Evolutionary conservation across 2,113 vertebrate genomes (phyloP).

Genomic region (Stegostoma tigrinum): DNA sequence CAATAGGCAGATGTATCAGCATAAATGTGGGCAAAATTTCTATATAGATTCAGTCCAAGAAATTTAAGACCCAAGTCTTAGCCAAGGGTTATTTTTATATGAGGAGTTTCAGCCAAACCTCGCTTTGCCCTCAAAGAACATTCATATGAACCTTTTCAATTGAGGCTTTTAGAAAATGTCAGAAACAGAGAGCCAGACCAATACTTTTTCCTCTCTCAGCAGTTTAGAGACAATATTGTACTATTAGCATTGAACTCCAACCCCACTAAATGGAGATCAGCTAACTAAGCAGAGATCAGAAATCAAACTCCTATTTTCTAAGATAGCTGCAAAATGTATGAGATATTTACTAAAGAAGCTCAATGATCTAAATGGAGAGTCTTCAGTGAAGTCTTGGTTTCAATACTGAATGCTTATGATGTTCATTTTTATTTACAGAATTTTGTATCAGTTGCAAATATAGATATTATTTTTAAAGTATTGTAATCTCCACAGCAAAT

Average conservation of each 20-base stretch:
- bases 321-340: not conserved
- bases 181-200: not conserved
- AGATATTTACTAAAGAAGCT: conserved; percentile 35
- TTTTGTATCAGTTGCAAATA: not conserved
- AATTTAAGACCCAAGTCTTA: not conserved
- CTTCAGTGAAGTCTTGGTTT: not conserved
- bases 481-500: not conserved
- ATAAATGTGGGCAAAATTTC: not conserved
- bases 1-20: not conserved
- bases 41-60: not conserved
- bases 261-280: conserved; percentile 19
- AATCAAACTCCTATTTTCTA: not conserved
- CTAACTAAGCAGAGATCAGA: conserved; percentile 39
- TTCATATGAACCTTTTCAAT: not conserved
- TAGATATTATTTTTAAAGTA: not conserved
- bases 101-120: not conserved
- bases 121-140: not conserved
- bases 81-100: not conserved
- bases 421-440: not conserved
- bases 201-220: no score
- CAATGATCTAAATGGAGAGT: not conserved
- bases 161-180: not conserved
- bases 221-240: not conserved
- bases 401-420: not conserved
- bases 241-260: not conserved